A percentile compares a stretch with the other conserved stretches of the same genome.
Evolutionary conservation across 1,140 invertebrate genomes (phyloP).

Genomic region (Drosophila eugracilis): DNA sequence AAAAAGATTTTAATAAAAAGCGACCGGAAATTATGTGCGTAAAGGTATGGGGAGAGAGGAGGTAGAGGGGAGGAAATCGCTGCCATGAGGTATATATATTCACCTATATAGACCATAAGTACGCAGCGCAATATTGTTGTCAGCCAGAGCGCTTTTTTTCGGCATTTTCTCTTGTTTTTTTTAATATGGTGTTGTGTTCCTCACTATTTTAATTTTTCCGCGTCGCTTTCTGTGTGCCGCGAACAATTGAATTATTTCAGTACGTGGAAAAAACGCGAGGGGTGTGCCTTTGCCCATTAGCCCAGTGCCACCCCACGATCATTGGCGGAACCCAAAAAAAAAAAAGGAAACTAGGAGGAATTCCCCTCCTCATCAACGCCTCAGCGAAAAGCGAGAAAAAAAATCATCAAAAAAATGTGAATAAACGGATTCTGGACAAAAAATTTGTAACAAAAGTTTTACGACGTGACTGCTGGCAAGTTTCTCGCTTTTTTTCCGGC

Average conservation of each 20-base stretch:
- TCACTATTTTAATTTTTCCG: constrained; percentile 81
- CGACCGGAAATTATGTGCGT: constrained; percentile 83
- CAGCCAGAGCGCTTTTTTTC: constrained; percentile 47
- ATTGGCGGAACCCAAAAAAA: constrained; percentile 18
- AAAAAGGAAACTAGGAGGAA: constrained; percentile 14
- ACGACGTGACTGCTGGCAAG: constrained; percentile 71
- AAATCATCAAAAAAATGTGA: constrained; percentile 45
- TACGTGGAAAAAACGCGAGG: constrained; percentile 68
- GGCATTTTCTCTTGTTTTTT: constrained; percentile 41
- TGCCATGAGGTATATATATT: constrained; percentile 29
- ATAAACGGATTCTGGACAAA: constrained; percentile 52
- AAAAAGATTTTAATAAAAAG: constrained; percentile 69
- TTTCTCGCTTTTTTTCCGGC: constrained; percentile 46
- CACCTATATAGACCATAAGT: constrained; percentile 52
- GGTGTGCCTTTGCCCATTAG: constrained; percentile 70
- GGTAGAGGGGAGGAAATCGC: constrained; percentile 42
- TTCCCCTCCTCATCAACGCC: constrained; percentile 51
- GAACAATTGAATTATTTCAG: constrained; percentile 84
- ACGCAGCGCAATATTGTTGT: constrained; percentile 66
- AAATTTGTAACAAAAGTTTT: constrained; percentile 82
- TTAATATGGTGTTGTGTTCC: constrained; percentile 45
- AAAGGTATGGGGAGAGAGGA: constrained; percentile 39
- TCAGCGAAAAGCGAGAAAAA: constrained; percentile 37
- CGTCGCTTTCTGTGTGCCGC: constrained; percentile 67
- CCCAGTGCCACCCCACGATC: constrained; percentile 69